Evolutionary conservation across 2,797 vertebrate species (phyloP).

Genomic region (Sparidentex hasta): DNA sequence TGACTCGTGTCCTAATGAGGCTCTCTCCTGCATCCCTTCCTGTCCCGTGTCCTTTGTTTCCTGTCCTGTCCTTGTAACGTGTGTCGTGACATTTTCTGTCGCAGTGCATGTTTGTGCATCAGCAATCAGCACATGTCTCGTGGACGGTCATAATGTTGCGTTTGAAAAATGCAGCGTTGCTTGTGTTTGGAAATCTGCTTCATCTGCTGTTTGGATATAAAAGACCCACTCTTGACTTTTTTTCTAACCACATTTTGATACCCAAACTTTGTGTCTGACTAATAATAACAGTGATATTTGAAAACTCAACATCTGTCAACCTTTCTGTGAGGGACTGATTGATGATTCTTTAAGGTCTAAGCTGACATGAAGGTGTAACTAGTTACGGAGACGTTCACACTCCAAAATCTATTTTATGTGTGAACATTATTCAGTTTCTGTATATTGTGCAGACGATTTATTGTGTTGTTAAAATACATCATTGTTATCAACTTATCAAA

Average conservation of each 20-base stretch:
- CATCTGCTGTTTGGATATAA: background rate
- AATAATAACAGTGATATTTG: background rate
- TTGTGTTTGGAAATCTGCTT: background rate
- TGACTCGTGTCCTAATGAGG: constrained; percentile 49
- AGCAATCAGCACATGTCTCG: background rate
- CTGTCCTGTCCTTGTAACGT: constrained; percentile 3
- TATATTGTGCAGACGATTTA: background rate
- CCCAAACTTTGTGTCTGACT: background rate
- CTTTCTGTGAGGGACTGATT: background rate
- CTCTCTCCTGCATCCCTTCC: constrained; percentile 15
- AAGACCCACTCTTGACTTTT: background rate
- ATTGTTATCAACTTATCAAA: background rate
- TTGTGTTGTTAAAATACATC: background rate
- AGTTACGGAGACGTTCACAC: background rate
- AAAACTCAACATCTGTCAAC: too few relatives aligned
- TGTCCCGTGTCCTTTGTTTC: constrained; percentile 26
- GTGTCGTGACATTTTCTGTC: constrained; percentile 19
- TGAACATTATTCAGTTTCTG: background rate
- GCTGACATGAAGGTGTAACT: background rate
- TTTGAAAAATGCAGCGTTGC: background rate
- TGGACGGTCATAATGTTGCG: background rate
- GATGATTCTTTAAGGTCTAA: background rate
- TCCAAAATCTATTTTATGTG: too few relatives aligned
- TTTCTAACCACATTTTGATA: background rate
- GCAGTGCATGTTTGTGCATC: constrained; percentile 2